These are phyloP conservation scores for Thunnus maccoyii DNA, from an alignment of 2,113 vertebrate genomes.

Conservation along the genomic window DNA sequence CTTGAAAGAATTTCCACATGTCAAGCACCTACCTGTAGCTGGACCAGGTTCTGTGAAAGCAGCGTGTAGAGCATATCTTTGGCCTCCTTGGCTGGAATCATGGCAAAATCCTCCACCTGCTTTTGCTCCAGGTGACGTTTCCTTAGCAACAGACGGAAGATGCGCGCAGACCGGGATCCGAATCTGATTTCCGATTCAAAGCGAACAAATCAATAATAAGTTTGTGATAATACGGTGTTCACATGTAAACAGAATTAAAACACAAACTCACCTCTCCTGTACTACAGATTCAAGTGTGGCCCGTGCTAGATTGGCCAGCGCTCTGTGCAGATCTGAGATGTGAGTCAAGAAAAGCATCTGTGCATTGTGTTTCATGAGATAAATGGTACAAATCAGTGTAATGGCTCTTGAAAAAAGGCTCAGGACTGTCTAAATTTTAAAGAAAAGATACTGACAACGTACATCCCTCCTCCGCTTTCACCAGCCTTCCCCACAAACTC, in stretches of 20 bases:
- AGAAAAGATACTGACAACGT: constrained; percentile 95
- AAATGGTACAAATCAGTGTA: not conserved
- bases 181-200: constrained; percentile 84
- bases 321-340: constrained; percentile 90
- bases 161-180: constrained; percentile 93
- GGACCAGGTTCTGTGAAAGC: constrained; percentile 92
- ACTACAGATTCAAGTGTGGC: constrained; percentile 93
- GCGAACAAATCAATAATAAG: not conserved
- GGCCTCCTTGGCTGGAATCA: constrained; percentile 98
- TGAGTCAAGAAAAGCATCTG: constrained; percentile 76
- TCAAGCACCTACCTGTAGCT: constrained; percentile 87
- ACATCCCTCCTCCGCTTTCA: constrained; percentile 96
- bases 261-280: constrained; percentile 91
- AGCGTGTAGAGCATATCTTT: constrained; percentile 98
- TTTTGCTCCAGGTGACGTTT: constrained; percentile 97
- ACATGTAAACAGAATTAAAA: not conserved
- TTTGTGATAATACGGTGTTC: not conserved
- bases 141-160: constrained; percentile 90
- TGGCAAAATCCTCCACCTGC: constrained; percentile 98
- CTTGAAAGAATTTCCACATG: not conserved
- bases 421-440: not conserved
- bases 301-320: constrained; percentile 89
- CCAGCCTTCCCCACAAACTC: constrained; percentile 94
- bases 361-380: not conserved
- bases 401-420: not conserved